These are phyloP conservation scores for Planiliza haematocheilus DNA, from an alignment of 2,113 vertebrate species.

Conservation along the genomic window DNA sequence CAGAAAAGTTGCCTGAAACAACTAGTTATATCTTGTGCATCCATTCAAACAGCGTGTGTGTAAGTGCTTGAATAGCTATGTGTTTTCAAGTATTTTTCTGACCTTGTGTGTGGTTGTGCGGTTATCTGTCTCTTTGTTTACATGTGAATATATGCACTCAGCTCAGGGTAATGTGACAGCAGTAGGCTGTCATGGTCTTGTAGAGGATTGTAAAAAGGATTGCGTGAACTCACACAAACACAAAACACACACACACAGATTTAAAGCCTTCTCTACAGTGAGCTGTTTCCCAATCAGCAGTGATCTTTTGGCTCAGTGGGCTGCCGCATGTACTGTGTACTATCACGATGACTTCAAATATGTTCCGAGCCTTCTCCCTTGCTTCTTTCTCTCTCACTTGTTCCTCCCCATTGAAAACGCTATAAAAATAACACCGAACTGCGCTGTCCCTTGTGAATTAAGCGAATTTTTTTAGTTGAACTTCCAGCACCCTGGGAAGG, in stretches of 20 bases:
- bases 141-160: conserved; percentile 11
- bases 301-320: conserved; percentile 45
- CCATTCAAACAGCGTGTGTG: neutral
- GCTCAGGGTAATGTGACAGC: conserved; percentile 34
- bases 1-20: conserved; percentile 20
- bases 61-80: neutral
- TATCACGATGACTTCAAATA: conserved; percentile 37
- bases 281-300: conserved; percentile 45
- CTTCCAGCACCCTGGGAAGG: conserved; percentile 11
- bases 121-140: conserved; percentile 27
- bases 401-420: conserved; percentile 7
- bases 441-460: conserved; percentile 11
- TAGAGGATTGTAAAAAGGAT: conserved; percentile 34
- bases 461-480: neutral
- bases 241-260: conserved; percentile 9
- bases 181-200: conserved; percentile 38
- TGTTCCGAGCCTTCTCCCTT: conserved; percentile 19
- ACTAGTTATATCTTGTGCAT: neutral
- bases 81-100: conserved; percentile 19
- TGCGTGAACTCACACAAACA: conserved; percentile 46
- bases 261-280: conserved; percentile 14
- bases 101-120: conserved; percentile 23
- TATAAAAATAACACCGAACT: conserved; percentile 28
- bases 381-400: conserved; percentile 11
- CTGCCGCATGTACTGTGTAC: conserved; percentile 11